Percentiles rank a stretch among this genome's conserved stretches.
Conservation (phyloP, 2,113 vertebrate genomes). For the Silurus asotus region DNA sequence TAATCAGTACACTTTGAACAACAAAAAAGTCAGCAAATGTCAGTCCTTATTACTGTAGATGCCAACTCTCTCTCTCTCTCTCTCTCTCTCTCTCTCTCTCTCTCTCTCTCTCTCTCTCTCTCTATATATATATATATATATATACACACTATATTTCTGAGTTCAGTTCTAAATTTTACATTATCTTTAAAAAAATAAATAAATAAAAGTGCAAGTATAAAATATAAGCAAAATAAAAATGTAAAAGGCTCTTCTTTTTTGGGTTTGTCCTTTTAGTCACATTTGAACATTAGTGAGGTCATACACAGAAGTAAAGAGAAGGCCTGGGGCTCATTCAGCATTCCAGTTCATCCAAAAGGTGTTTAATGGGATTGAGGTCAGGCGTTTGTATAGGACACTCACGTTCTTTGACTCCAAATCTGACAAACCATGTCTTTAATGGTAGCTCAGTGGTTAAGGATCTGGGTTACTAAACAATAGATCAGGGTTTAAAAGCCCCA, state of each 20-base stretch:
- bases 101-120: too few relatives aligned
- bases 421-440: neutral
- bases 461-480: neutral
- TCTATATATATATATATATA: too few relatives aligned
- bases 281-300: neutral
- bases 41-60: neutral
- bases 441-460: neutral
- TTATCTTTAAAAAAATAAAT: neutral
- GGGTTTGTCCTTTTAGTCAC: neutral
- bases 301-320: neutral
- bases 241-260: neutral
- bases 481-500: neutral
- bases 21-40: neutral
- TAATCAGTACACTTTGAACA: neutral
- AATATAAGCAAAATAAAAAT: neutral
- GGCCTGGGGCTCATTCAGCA: neutral
- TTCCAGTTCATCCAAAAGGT: neutral
- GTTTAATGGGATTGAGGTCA: neutral
- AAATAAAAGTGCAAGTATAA: neutral
- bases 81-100: too few relatives aligned
- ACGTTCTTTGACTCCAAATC: neutral
- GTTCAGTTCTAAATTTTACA: neutral
- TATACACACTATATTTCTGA: neutral
- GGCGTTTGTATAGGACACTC: neutral
- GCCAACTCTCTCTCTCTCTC: too few relatives aligned